Evolutionary conservation across 2,797 vertebrate species (phyloP).

Genomic region (Pachyuromys duprasi): DNA sequence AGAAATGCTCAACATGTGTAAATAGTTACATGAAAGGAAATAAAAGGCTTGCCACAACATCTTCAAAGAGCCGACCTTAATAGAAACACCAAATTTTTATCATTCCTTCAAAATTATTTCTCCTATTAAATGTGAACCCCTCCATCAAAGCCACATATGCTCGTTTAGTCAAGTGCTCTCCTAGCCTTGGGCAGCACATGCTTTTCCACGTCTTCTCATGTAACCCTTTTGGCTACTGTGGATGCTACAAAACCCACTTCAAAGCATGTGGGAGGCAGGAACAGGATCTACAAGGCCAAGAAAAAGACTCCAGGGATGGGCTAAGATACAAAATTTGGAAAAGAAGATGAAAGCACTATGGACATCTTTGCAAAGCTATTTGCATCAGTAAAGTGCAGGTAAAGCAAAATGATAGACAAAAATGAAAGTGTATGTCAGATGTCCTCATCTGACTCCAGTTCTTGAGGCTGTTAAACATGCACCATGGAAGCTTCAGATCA

Average conservation of each 20-base stretch:
- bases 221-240: slow-evolving; percentile 80
- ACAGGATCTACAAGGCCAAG: slow-evolving; percentile 66
- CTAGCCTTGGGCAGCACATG: slow-evolving; percentile 75
- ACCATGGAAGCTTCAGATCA: background rate
- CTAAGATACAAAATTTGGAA: slow-evolving; percentile 61
- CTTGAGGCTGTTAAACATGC: background rate
- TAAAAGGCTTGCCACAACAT: slow-evolving; percentile 71
- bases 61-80: slow-evolving; percentile 79
- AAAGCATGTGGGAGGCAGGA: slow-evolving; percentile 71
- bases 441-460: background rate
- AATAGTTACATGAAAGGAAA: slow-evolving; percentile 78
- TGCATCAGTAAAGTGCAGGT: slow-evolving; percentile 33
- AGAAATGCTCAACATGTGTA: slow-evolving; percentile 72
- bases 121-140: slow-evolving; percentile 71
- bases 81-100: slow-evolving; percentile 77
- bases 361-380: slow-evolving; percentile 43
- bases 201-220: slow-evolving; percentile 79
- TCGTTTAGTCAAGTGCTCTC: slow-evolving; percentile 64
- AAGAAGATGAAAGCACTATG: slow-evolving; percentile 65
- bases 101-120: slow-evolving; percentile 81
- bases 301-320: slow-evolving; percentile 60
- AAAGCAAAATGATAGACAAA: slow-evolving; percentile 55
- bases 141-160: slow-evolving; percentile 79
- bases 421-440: background rate
- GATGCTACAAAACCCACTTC: slow-evolving; percentile 81